Evolutionary conservation across 2,797 vertebrate species (phyloP).

Genomic region (Carduelis carduelis): DNA sequence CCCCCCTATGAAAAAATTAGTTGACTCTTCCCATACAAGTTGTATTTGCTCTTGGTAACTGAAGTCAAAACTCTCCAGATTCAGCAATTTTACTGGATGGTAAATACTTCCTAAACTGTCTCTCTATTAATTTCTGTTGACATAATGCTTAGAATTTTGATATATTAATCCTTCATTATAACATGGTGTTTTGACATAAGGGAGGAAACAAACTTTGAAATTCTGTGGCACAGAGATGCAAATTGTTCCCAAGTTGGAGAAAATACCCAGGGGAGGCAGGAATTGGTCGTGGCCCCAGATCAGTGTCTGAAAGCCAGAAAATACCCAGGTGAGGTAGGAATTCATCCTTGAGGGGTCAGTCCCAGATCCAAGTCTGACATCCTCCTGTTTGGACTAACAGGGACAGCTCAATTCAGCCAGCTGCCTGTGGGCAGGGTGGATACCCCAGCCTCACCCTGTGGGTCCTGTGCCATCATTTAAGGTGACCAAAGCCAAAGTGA

Average conservation of each 20-base stretch:
- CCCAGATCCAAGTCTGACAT: not conserved
- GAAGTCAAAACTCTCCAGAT: not conserved
- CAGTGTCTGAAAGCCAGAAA: not conserved
- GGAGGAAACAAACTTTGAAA: not conserved
- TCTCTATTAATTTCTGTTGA: not conserved
- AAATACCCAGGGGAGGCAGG: not conserved
- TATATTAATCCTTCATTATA: not conserved
- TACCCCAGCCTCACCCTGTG: accelerated
- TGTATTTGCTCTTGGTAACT: not conserved
- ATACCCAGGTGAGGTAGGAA: not conserved
- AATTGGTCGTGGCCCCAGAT: not conserved
- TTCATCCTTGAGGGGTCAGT: not conserved
- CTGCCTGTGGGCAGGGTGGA: not conserved
- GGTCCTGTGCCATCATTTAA: not conserved
- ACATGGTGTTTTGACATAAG: not conserved
- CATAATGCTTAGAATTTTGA: not conserved
- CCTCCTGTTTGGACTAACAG: not conserved
- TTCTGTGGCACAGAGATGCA: not conserved
- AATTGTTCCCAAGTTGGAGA: not conserved
- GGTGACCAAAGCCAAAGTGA: not conserved
- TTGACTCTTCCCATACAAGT: not conserved
- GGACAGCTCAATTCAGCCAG: accelerated
- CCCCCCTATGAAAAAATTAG: not conserved
- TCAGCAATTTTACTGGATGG: not conserved
- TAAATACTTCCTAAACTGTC: not conserved